A percentile compares a stretch with the other conserved stretches of the same genome.
Evolutionary conservation across 1,140 invertebrate genomes (phyloP).

Genomic region (Meloidogyne exigua): DNA sequence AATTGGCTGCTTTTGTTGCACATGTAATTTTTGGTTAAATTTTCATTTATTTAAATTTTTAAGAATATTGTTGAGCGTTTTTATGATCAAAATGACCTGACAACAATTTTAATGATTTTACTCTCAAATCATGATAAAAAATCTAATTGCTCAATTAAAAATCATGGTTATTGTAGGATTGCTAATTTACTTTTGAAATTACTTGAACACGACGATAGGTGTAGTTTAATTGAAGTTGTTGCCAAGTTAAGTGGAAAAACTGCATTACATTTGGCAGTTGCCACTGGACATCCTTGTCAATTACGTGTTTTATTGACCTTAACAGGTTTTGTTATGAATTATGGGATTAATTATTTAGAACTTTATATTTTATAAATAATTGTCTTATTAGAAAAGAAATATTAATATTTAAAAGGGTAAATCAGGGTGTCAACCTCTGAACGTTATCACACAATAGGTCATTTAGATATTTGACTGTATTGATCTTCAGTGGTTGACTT

Average conservation of each 20-base stretch:
- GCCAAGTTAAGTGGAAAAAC: slow-evolving; percentile 26
- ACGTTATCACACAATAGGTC: too few species aligned
- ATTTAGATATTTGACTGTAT: too few species aligned
- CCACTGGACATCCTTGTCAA: slow-evolving; percentile 29
- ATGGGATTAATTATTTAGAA: too few species aligned
- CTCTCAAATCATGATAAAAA: slow-evolving; percentile 17
- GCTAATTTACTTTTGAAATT: slow-evolving; percentile 30
- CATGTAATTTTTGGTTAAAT: slow-evolving; percentile 11
- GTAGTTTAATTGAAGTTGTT: slow-evolving; percentile 28
- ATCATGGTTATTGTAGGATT: slow-evolving; percentile 37
- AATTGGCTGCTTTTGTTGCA: slow-evolving; percentile 18
- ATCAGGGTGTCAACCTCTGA: too few species aligned
- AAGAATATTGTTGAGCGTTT: slow-evolving; percentile 27
- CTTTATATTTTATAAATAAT: too few species aligned
- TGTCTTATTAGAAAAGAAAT: too few species aligned
- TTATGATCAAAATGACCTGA: slow-evolving; percentile 24
- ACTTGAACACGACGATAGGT: background rate
- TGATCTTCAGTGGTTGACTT: too few species aligned
- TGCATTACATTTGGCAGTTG: slow-evolving; percentile 30
- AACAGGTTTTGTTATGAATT: slow-evolving; percentile 24
- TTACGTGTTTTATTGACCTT: slow-evolving; percentile 29
- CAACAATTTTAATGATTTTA: slow-evolving; percentile 35
- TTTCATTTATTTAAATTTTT: background rate
- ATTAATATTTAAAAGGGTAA: too few species aligned
- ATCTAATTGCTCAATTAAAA: slow-evolving; percentile 3